phyloP scores from a whole-genome alignment of 2,797 vertebrate genomes.

The Hafferia zeledoni region DNA sequence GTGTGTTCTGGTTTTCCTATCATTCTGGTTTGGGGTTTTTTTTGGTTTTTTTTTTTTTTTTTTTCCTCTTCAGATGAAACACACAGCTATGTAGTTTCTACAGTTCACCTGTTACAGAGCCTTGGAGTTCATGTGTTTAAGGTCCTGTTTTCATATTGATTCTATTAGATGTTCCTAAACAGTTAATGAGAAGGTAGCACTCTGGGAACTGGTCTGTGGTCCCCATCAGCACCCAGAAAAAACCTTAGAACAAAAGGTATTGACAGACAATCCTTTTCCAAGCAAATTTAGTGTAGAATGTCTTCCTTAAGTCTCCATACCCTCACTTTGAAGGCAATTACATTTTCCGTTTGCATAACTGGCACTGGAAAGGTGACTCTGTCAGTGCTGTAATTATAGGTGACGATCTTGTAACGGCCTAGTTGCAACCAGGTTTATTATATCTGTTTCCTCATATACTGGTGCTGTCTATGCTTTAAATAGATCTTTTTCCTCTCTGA shows the following conservation, averaged over 20 bases:
- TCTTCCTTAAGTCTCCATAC: not conserved
- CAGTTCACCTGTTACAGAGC: not conserved
- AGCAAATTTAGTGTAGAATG: not conserved
- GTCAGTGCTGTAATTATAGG: not conserved
- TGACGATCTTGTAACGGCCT: not conserved
- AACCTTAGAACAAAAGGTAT: not conserved
- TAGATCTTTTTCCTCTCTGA: not conserved
- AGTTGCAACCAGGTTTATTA: not conserved
- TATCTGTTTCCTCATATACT: not conserved
- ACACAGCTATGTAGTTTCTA: not conserved
- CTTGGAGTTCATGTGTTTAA: not conserved
- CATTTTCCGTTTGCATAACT: not conserved
- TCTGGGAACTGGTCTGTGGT: not conserved
- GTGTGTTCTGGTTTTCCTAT: not conserved
- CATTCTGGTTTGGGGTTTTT: not conserved
- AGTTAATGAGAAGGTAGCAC: fast-evolving
- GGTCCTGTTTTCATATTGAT: not conserved
- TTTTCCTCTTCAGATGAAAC: not conserved
- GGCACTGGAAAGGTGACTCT: not conserved
- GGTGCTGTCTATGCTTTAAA: not conserved
- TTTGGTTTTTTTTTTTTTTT: no score
- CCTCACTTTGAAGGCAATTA: not conserved
- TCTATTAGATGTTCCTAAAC: not conserved
- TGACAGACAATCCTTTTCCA: not conserved
- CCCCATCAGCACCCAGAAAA: not conserved